Base-by-base conservation (phyloP, 2,888 invertebrate genomes). In the Yponomeuta plumbellus region DNA sequence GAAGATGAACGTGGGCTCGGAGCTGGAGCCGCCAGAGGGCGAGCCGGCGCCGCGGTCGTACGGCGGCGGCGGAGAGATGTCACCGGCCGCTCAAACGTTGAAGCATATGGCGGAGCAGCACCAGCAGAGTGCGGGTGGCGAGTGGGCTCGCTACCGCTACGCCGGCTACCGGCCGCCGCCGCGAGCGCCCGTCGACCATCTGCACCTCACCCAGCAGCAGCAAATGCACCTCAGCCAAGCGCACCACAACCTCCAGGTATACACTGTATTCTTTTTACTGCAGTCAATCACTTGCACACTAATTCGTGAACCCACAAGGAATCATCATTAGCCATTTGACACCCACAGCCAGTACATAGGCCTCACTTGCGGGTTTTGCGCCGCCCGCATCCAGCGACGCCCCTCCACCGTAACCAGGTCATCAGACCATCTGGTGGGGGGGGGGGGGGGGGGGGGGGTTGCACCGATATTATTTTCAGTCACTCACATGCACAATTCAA, bases 61-160 rank as follows among this genome's bases (percentile, higher is more conserved):
- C 70, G 87, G 92, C 71, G 79, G 92, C 67, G 94, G 92, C 67
- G 94, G 93, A 0, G 96, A 97, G 82, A 92, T 96, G 83, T 97
- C 97, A 68, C 96, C 98, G 26, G 98, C 98, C 0, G 98, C 98
- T 64, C 97, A 98, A 88, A 98, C 98, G 0, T 91, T 98, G 66
- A 98, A 98, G 82, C 98, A 98, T 78, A 98, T 98, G 98, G 98
- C 98, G 57, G 98, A 98, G 82, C 98, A 98, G 84, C 98, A 98
- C 86, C 98, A 98, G 87, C 97, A 97, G 85, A 88, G 88, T 68
- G 79, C 89, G 40, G 90, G 88, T 80, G 95, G 95, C 1, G 93
- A 92, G 80, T 93, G 88, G 80, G 80, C 82, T 70, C 85, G 89
- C 66, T 89, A 85, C 91, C 94, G 89, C 91, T 92, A 80, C 92